Evolutionary conservation across 2,113 vertebrate species (phyloP), one percentile per base, ranked within the genome.

Genomic region (Lathamus discolor): DNA sequence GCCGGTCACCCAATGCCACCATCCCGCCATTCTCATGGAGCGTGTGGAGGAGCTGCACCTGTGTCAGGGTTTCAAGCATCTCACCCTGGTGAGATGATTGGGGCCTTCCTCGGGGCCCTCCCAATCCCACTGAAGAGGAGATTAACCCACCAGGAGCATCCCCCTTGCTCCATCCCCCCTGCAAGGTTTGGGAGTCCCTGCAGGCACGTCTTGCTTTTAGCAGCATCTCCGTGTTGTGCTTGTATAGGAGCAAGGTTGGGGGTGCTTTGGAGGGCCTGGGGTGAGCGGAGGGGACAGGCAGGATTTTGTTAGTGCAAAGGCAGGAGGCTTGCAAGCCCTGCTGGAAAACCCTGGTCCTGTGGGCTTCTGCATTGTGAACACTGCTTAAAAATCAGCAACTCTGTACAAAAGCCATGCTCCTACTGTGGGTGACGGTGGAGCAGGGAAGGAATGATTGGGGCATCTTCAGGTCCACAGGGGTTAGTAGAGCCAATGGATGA

Each of bases 21-120:
- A 99, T 97, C 2, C 98, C 99, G 0, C 99, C 99, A 0, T 99
- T 99, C 97, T 99, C 99, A 3, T 99, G 99, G 11, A 99, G 98
- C 5, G 97, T 99, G 94, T 99, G 99, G 24, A 99, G 98, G 31
- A 99, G 97, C 97, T 99, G 99, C 57, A 99, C 98, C 99, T 99
- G 96, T 7, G 4, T 4, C 7, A 64, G 41, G 46, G 31, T 52
- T 28, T 20, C 55, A 57, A n/a, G 55, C 33, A 23, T 57, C 20
- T 57, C 55, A 57, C 33, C 55, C 55, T 57, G 43, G 17, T 6
- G 10, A 83, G 44, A 63, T 19, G 33, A 1, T 4, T 6, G 43
- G 15, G 55, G 51, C 3, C 22, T 6, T 7, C n/a, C 39, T 46
- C 2, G 3, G 20, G 33, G 28, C 48, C 28, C 12, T 88, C 39